Evolutionary conservation across 1,140 invertebrate genomes (phyloP).

Genomic region (Drosophila auraria): DNA sequence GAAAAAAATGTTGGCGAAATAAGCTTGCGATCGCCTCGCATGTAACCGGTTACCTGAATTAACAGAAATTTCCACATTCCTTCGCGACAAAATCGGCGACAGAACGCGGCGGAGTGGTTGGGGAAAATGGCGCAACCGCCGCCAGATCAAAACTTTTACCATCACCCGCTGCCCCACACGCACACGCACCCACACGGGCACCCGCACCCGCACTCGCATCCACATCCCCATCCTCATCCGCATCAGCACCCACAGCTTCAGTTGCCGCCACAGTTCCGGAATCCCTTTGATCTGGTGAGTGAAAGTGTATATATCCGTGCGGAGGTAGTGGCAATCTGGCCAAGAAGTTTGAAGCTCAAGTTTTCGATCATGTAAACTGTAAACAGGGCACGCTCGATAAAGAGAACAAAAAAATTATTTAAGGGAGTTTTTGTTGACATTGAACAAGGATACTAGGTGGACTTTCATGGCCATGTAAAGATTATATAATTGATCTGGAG

Average conservation of each 20-base stretch:
- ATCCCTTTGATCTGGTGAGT: constrained; percentile 79
- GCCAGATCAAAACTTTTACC: constrained; percentile 80
- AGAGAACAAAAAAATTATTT: background rate
- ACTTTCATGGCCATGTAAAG: no score
- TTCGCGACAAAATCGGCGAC: constrained; percentile 12
- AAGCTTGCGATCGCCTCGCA: constrained; percentile 55
- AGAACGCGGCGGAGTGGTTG: constrained; percentile 30
- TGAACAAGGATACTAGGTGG: no score
- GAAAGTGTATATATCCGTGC: background rate
- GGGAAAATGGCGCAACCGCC: constrained; percentile 82
- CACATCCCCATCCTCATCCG: constrained; percentile 42
- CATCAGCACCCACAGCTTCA: constrained; percentile 74
- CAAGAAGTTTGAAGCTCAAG: background rate
- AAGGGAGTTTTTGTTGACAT: no score
- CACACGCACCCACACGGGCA: constrained; percentile 64
- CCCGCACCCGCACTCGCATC: constrained; percentile 49
- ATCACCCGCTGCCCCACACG: constrained; percentile 70
- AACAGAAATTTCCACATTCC: constrained; percentile 3
- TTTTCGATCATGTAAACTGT: background rate
- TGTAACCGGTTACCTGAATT: constrained; percentile 70
- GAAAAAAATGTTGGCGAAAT: constrained; percentile 71
- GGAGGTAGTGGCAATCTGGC: background rate
- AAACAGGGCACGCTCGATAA: constrained; percentile 1
- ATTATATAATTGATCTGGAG: background rate
- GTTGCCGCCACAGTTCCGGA: constrained; percentile 79